Conservation (phyloP, 2,113 vertebrate species). For the Platysternon megacephalum region DNA sequence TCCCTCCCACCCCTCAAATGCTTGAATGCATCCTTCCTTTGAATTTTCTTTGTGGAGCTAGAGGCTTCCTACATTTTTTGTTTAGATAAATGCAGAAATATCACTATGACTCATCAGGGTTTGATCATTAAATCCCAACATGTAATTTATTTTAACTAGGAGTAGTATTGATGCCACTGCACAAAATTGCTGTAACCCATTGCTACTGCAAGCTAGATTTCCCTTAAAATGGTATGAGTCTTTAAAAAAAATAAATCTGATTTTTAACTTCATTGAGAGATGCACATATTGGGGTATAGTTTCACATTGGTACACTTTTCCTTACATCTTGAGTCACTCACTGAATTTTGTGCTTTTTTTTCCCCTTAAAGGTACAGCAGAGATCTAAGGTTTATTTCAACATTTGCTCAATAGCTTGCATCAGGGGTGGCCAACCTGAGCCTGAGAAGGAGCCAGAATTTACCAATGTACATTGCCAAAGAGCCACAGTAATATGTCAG, state of each 20-base stretch:
- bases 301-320: background rate
- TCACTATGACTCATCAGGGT: slow-evolving; percentile 29
- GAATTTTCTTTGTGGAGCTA: slow-evolving; percentile 50
- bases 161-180: slow-evolving; percentile 8
- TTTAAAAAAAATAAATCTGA: background rate
- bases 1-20: slow-evolving; percentile 3
- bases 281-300: background rate
- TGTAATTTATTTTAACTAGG: slow-evolving; percentile 45
- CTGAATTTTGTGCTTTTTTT: background rate
- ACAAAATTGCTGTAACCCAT: background rate
- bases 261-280: background rate
- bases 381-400: background rate
- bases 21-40: slow-evolving; percentile 57
- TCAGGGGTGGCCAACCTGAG: background rate
- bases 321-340: background rate
- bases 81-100: slow-evolving; percentile 18
- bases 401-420: background rate
- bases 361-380: background rate
- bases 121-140: slow-evolving; percentile 49
- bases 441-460: too few relatives aligned
- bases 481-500: too few relatives aligned
- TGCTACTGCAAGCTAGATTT: slow-evolving; percentile 30
- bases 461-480: too few relatives aligned
- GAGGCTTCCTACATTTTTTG: slow-evolving; percentile 27
- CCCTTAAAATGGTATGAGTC: background rate